Evolutionary conservation across 2,888 invertebrate genomes (phyloP).

Genomic region (Leptura quadrifasciata): DNA sequence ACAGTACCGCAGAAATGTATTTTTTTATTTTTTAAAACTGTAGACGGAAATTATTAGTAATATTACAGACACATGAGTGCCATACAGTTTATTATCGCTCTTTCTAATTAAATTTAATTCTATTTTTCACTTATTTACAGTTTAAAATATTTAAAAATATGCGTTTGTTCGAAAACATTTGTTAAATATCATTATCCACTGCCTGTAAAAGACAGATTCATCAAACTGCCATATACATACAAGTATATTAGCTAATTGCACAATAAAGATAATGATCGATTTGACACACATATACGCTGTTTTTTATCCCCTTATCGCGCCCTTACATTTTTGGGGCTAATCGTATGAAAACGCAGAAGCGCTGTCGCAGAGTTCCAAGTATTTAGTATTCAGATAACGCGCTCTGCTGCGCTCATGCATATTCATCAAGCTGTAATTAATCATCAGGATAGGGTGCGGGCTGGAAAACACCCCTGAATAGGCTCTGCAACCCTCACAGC

Average conservation of each 20-base stretch:
- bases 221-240: constrained; percentile 39
- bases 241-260: constrained; percentile 51
- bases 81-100: too few species aligned
- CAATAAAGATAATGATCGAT: constrained; percentile 54
- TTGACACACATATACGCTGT: constrained; percentile 35
- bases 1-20: too few species aligned
- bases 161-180: too few species aligned
- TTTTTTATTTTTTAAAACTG: too few species aligned
- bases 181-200: neutral
- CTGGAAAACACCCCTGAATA: constrained; percentile 57
- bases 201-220: neutral
- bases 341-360: constrained; percentile 61
- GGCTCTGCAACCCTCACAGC: constrained; percentile 45
- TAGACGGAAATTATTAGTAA: too few species aligned
- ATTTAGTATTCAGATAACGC: constrained; percentile 71
- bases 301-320: constrained; percentile 52
- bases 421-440: constrained; percentile 72
- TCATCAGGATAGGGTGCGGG: constrained; percentile 67
- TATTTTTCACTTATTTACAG: too few species aligned
- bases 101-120: too few species aligned
- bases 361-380: constrained; percentile 65
- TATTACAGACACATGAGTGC: too few species aligned
- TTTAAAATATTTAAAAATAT: too few species aligned
- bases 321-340: constrained; percentile 57
- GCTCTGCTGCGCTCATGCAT: constrained; percentile 70